These are phyloP conservation scores for Muntiacus muntjak DNA, from an alignment of 2,113 vertebrate genomes.

Conservation along the genomic window DNA sequence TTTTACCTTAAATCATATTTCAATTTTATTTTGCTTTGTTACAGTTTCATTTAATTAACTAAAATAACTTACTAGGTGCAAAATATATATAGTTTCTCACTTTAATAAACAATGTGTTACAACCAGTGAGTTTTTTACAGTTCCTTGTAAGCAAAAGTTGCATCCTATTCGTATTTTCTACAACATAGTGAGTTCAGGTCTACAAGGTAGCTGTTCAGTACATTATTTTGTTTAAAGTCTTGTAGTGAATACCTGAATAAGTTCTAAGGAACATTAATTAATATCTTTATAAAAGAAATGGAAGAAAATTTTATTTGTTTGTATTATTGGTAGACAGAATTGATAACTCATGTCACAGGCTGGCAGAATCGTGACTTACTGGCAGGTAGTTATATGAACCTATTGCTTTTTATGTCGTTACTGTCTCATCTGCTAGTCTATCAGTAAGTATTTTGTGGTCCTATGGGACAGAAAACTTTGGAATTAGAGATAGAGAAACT, in stretches of 20 bases:
- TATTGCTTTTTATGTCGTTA: neutral
- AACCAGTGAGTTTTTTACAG: neutral
- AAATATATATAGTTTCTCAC: neutral
- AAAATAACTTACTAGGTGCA: neutral
- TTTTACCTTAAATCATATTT: neutral
- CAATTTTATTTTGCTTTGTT: conserved; percentile 6
- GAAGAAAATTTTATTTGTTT: neutral
- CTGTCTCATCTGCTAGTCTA: neutral
- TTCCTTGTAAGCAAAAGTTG: neutral
- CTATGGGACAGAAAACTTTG: neutral
- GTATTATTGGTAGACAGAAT: neutral
- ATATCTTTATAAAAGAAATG: neutral
- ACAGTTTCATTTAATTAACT: neutral
- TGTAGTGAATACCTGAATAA: neutral
- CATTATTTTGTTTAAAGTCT: neutral
- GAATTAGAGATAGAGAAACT: neutral
- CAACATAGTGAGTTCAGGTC: neutral
- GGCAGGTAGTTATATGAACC: neutral
- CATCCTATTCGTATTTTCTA: neutral
- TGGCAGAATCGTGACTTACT: neutral
- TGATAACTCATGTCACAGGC: neutral
- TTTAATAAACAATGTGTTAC: neutral
- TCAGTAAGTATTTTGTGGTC: neutral
- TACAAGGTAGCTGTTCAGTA: neutral
- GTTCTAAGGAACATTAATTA: neutral